Evolutionary conservation across 2,797 vertebrate genomes (phyloP), one percentile per base, ranked within the genome.

Genomic region (Crotalus adamanteus): DNA sequence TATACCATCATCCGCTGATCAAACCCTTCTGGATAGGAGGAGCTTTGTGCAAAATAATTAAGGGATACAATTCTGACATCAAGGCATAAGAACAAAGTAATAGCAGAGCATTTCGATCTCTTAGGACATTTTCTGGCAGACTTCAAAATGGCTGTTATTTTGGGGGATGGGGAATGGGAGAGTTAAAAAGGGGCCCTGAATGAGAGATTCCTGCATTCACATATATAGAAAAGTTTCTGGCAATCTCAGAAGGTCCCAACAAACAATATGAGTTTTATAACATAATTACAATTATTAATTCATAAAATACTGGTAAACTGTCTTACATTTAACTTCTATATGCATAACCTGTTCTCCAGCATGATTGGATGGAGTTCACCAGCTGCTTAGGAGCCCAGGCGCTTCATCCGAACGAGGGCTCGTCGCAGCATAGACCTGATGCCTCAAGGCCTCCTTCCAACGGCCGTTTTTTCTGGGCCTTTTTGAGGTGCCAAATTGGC

Each of bases 81-180:
- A 78, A 78, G 18, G 31, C 16, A 20, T 18, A 78, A 42, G 18
- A 42, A 42, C 18, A 4, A 78, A 37, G 7, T 78, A 42, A 78
- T 42, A 78, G 8, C 69, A 42, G 26, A 65, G 31, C 18, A 78
- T 22, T 78, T 37, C 18, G 37, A 78, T 20, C 31, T 42, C 18
- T 20, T 18, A 22, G 14, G 31, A 78, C 31, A 78, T 37, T 78
- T 37, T 78, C 16, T 78, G 31, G 18, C 31, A 22, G 18, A 3
- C 31, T 78, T 78, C 69, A 78, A 78, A 42, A 18, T 42, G 69
- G 16, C 18, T 78, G 69, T 37, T 65, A 65, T 65, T 63, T 31
- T 25, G 1, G 6, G n/a, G 6, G 16, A 3, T 7, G 20, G n/a
- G 16, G 16, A 1, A 5, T 0, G 7, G 6, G 7, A 3, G 31